A percentile compares a stretch with the other conserved stretches of the same genome.
Evolutionary conservation across 35 echinoderm and acorn worm genomes (phyloP).

Genomic region (Nesometra sesokonis): DNA sequence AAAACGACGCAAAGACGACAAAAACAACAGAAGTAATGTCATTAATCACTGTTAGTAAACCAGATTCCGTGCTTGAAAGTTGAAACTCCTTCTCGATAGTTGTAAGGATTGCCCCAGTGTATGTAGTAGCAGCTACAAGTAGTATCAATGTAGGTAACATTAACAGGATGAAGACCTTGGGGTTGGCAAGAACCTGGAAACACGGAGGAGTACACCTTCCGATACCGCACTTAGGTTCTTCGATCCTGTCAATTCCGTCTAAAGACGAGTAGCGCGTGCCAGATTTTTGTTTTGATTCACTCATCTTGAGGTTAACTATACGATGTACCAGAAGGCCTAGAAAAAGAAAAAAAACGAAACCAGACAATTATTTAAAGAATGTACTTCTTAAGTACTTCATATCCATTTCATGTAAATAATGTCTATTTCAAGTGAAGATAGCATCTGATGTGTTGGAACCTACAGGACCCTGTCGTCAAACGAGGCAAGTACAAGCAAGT

Average conservation of each 20-base stretch:
- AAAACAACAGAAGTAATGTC: slow-evolving; percentile 24
- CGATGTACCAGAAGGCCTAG: no score
- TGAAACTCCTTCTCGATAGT: slow-evolving; percentile 48
- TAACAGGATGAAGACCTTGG: slow-evolving; percentile 19
- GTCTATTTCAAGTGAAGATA: no score
- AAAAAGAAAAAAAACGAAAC: no score
- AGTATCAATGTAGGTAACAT: neutral
- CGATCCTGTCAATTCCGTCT: neutral
- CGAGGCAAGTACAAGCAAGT: no score
- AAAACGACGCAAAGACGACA: slow-evolving; percentile 28
- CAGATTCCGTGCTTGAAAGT: slow-evolving; percentile 45
- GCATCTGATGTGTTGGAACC: no score
- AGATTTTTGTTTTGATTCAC: neutral
- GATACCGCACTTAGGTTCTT: slow-evolving; percentile 18
- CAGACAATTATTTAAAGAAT: no score
- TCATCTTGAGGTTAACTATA: no score
- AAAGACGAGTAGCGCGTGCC: neutral
- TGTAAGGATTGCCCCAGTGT: slow-evolving; percentile 26
- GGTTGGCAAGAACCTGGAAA: slow-evolving; percentile 26
- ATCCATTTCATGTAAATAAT: no score
- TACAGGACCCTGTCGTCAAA: no score
- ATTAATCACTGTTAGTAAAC: slow-evolving; percentile 28
- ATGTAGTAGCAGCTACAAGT: neutral
- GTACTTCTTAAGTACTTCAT: no score
- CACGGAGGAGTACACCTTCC: slow-evolving; percentile 36